A percentile compares a stretch with the other conserved stretches of the same genome.
Conservation (phyloP, 2,888 invertebrate species). For the Pseudococcus viburni region DNA sequence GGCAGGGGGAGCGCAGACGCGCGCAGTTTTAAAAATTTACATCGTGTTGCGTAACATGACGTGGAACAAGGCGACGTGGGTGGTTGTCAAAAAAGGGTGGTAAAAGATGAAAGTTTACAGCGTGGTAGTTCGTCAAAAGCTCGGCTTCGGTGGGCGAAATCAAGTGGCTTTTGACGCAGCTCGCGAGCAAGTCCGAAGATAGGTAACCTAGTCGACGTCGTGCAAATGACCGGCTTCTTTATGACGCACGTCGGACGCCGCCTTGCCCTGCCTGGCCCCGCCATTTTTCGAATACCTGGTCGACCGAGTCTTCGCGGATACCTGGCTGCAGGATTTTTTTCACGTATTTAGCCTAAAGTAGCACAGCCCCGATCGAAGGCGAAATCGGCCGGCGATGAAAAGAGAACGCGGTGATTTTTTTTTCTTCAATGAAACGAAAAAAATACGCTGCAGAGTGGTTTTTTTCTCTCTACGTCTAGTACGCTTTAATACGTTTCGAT, state of each 20-base stretch:
- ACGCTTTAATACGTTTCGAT: slow-evolving; percentile 20
- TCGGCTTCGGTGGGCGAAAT: neutral
- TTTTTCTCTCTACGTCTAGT: neutral
- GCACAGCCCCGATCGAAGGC: neutral
- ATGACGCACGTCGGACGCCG: neutral
- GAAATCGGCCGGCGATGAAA: neutral
- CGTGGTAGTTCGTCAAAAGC: neutral
- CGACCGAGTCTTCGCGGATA: neutral
- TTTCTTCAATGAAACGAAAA: slow-evolving; percentile 1
- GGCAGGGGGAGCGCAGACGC: neutral
- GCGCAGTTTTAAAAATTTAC: neutral
- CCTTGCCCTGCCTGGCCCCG: neutral
- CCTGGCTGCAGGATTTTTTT: neutral
- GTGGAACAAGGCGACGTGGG: neutral
- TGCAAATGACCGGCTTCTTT: neutral
- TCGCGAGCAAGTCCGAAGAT: neutral
- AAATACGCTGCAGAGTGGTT: neutral
- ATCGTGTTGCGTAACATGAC: slow-evolving; percentile 20
- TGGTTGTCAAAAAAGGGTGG: neutral
- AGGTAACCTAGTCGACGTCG: neutral
- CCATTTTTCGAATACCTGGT: neutral
- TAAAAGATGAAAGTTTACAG: neutral
- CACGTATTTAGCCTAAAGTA: neutral
- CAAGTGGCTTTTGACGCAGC: neutral
- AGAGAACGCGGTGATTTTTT: neutral